These are phyloP conservation scores for Eilema griseolum DNA, from an alignment of 2,888 invertebrate species.

Conservation along the genomic window DNA sequence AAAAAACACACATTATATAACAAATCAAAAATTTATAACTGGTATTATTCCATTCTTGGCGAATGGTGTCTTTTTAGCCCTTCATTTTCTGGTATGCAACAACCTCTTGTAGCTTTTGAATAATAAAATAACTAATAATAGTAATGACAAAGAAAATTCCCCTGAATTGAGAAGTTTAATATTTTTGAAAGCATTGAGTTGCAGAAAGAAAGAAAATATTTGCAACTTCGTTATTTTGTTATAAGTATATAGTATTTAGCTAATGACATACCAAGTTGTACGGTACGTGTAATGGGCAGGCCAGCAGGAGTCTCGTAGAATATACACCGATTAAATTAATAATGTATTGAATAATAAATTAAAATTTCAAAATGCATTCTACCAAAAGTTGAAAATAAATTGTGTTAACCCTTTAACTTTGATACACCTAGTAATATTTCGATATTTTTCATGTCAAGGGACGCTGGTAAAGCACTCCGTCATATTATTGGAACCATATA, in stretches of 20 bases:
- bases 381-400: too few relatives aligned
- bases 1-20: background rate
- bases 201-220: background rate
- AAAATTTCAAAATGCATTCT: too few relatives aligned
- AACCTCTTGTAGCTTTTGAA: background rate
- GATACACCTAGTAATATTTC: too few relatives aligned
- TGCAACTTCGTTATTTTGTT: background rate
- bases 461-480: too few relatives aligned
- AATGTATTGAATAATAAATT: too few relatives aligned
- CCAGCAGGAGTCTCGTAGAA: background rate
- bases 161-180: background rate
- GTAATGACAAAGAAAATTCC: conserved; percentile 4
- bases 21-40: background rate
- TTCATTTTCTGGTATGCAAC: background rate
- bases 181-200: background rate
- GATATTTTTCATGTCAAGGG: too few relatives aligned
- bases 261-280: background rate
- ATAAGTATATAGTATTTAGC: background rate
- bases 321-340: background rate
- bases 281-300: too few relatives aligned
- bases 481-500: too few relatives aligned
- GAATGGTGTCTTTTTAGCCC: background rate
- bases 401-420: too few relatives aligned
- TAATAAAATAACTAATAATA: background rate
- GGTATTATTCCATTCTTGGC: background rate